Evolutionary conservation across 2,113 vertebrate genomes (phyloP).

Genomic region (Prochilodus magdalenae): DNA sequence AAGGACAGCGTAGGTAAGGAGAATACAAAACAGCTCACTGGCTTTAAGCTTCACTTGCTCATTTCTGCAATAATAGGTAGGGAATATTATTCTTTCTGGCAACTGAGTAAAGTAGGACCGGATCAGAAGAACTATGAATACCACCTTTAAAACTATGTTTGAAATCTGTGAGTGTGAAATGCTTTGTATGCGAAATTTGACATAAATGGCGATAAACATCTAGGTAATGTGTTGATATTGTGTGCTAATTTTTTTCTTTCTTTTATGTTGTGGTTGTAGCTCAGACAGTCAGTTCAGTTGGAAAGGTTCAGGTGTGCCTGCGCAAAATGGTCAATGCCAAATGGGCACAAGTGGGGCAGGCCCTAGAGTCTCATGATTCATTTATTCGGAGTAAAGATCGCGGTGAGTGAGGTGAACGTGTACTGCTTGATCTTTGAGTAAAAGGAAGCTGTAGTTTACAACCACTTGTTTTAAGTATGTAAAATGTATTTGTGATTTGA

Average conservation of each 20-base stretch:
- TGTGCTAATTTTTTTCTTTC: neutral
- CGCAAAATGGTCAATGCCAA: constrained; percentile 77
- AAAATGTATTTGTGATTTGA: neutral
- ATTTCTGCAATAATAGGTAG: no score
- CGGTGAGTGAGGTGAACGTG: constrained; percentile 72
- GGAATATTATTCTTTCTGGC: no score
- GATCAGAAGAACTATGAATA: no score
- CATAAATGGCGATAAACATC: no score
- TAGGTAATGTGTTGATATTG: neutral
- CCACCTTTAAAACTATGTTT: no score
- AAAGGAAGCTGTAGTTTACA: neutral
- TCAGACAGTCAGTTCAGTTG: constrained; percentile 77
- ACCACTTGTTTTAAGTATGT: neutral
- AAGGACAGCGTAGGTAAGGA: neutral
- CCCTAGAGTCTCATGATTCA: constrained; percentile 81
- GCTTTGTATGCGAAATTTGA: no score
- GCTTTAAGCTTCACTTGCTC: neutral
- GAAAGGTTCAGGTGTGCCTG: constrained; percentile 88
- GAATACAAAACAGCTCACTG: neutral
- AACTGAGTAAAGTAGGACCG: no score
- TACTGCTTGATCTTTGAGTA: neutral
- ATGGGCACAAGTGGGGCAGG: constrained; percentile 85
- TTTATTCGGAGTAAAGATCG: constrained; percentile 78
- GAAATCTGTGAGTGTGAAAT: no score
- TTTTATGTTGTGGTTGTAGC: constrained; percentile 74